Percentiles rank a stretch among this genome's conserved stretches.
Evolutionary conservation across 2,797 vertebrate genomes (phyloP).

Genomic region (Odontamblyopus rebecca): DNA sequence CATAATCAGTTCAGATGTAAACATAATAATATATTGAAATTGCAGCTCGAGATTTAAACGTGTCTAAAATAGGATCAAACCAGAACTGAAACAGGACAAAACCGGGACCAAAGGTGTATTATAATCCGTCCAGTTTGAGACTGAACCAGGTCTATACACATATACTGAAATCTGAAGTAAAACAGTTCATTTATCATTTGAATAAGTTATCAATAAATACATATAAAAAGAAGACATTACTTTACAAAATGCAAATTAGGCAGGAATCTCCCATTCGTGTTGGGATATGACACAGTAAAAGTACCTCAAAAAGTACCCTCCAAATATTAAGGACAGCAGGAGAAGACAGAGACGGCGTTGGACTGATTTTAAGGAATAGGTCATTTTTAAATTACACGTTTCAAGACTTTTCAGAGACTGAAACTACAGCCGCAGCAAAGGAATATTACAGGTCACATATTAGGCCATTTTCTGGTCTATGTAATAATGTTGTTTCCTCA

Average conservation of each 20-base stretch:
- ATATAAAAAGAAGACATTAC: slow-evolving; percentile 21
- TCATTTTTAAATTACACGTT: slow-evolving; percentile 9
- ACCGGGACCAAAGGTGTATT: not conserved
- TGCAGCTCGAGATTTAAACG: too few relatives aligned
- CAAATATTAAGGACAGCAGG: slow-evolving; percentile 34
- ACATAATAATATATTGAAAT: too few relatives aligned
- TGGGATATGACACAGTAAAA: slow-evolving; percentile 25
- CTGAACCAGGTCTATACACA: not conserved
- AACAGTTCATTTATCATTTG: not conserved
- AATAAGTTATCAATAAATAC: slow-evolving; percentile 74
- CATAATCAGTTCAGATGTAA: too few relatives aligned
- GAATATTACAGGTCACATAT: too few relatives aligned
- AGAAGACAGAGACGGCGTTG: slow-evolving; percentile 31
- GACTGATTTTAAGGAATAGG: slow-evolving; percentile 10
- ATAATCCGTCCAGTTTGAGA: not conserved
- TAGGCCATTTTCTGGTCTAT: too few relatives aligned
- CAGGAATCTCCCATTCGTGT: slow-evolving; percentile 15
- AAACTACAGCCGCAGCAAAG: slow-evolving; percentile 8
- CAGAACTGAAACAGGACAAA: not conserved
- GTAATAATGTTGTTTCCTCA: too few relatives aligned
- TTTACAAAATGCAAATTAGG: slow-evolving; percentile 22
- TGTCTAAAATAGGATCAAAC: too few relatives aligned
- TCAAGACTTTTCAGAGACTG: not conserved
- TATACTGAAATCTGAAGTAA: not conserved
- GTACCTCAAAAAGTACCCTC: slow-evolving; percentile 11